Base-by-base conservation (phyloP, 2,888 invertebrate genomes). In the Tyria jacobaeae region DNA sequence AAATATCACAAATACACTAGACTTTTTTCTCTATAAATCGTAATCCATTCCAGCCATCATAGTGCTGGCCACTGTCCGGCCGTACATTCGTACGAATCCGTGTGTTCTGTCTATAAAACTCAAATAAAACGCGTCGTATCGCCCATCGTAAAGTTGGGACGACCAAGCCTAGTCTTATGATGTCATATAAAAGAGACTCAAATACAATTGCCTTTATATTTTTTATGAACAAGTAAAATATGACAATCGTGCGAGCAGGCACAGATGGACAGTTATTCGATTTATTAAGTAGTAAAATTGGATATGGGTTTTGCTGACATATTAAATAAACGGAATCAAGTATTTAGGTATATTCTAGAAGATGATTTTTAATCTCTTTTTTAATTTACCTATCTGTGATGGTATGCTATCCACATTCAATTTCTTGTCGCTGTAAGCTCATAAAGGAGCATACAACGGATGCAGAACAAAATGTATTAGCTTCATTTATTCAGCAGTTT, bases 151-250 rank as follows among this genome's bases (percentile, higher is more conserved):
- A 91, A 90, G 68, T 71, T 59, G 47, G 64, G 70, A 68, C 65
- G 63, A 76, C 68, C 82, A 66, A 80, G 73, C 83, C 79, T 71
- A 74, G 72, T 75, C 80, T 84, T 89, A 90, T 90, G 89, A 90
- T 85, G 85, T 83, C 89, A 68, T 81, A 83, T 88, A 90, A 91
- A 90, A 90, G 86, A 87, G 82, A 80, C 79, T 72, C 76, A 77
- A 73, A 85, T 87, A 84, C 85, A 82, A 88, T 88, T 81, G 82
- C 79, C 78, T 85, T 85, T 85, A 87, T 89, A 83, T 83, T 71
- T 86, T 85, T 86, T 80, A 81, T 80, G 71, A 70, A 71, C 71
- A 68, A 74, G 71, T 76, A 75, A 80, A 82, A 71, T 75, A 80
- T 81, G 77, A 78, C 75, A 70, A 78, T 71, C 72, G 70, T 62